A percentile compares a stretch with the other conserved stretches of the same genome.
Conservation (phyloP, 2,797 vertebrate species). For the Esox masquinongy region DNA sequence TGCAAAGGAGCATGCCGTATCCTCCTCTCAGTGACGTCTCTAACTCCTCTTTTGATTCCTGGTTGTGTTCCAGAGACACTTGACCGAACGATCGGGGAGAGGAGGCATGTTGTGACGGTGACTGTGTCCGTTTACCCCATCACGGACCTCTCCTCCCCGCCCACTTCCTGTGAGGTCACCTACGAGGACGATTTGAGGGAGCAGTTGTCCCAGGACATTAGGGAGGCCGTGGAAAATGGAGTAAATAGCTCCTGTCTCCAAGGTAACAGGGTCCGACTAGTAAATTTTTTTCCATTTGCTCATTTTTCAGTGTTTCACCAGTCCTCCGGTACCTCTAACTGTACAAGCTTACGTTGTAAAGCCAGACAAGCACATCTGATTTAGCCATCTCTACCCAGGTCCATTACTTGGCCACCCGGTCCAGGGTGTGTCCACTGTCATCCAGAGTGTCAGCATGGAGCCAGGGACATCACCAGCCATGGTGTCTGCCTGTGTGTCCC, state of each 20-base stretch:
- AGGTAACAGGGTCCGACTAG: conserved; percentile 71
- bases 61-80: conserved; percentile 76
- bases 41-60: neutral
- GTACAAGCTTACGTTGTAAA: neutral
- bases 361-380: neutral
- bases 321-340: too few relatives aligned
- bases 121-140: conserved; percentile 75
- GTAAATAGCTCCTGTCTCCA: conserved; percentile 82
- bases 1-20: neutral
- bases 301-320: too few relatives aligned
- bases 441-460: conserved; percentile 76
- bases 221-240: conserved; percentile 84
- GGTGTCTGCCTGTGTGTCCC: conserved; percentile 91
- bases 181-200: conserved; percentile 61
- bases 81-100: conserved; percentile 87
- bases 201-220: conserved; percentile 71
- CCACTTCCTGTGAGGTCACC: conserved; percentile 55
- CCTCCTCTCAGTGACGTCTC: neutral
- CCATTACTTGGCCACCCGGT: conserved; percentile 90
- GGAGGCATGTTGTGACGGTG: conserved; percentile 80
- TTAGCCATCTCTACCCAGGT: conserved; percentile 67
- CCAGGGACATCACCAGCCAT: conserved; percentile 88
- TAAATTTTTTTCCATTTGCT: neutral
- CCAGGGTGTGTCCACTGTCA: conserved; percentile 78
- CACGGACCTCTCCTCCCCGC: conserved; percentile 34